Evolutionary conservation across 2,888 invertebrate genomes (phyloP).

Genomic region (Junonia oenone): DNA sequence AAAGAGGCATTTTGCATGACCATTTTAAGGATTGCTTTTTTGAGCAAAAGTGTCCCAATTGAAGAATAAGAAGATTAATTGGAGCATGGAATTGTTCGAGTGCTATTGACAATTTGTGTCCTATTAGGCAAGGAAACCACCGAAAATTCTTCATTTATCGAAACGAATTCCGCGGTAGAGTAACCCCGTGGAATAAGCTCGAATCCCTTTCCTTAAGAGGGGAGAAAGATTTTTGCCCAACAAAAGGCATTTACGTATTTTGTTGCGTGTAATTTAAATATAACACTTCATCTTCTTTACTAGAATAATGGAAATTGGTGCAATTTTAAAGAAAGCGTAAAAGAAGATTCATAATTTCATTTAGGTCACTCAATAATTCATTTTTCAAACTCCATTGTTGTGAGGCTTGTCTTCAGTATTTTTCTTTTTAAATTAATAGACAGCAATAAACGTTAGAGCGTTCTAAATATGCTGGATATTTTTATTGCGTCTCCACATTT

Average conservation of each 20-base stretch:
- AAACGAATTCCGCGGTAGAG: background rate
- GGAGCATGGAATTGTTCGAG: background rate
- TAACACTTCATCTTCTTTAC: too few species aligned
- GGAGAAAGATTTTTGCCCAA: background rate
- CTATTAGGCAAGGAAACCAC: background rate
- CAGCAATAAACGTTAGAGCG: background rate
- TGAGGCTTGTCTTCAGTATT: background rate
- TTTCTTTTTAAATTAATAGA: background rate
- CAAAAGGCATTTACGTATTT: background rate
- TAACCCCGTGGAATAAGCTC: background rate
- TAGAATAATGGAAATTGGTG: too few species aligned
- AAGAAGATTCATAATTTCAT: too few species aligned
- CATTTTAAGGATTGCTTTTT: too few species aligned
- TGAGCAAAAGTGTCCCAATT: background rate
- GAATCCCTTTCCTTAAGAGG: background rate
- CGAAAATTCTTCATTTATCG: background rate
- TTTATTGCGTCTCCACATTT: constrained; percentile 5
- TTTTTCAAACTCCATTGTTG: background rate
- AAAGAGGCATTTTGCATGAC: too few species aligned
- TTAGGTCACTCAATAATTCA: too few species aligned
- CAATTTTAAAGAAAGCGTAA: too few species aligned
- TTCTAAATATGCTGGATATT: constrained; percentile 1
- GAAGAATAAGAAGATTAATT: background rate
- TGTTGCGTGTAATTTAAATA: background rate
- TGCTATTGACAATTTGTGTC: background rate